Base-by-base conservation (phyloP, 1,140 invertebrate genomes). In the Carposina sasakii region DNA sequence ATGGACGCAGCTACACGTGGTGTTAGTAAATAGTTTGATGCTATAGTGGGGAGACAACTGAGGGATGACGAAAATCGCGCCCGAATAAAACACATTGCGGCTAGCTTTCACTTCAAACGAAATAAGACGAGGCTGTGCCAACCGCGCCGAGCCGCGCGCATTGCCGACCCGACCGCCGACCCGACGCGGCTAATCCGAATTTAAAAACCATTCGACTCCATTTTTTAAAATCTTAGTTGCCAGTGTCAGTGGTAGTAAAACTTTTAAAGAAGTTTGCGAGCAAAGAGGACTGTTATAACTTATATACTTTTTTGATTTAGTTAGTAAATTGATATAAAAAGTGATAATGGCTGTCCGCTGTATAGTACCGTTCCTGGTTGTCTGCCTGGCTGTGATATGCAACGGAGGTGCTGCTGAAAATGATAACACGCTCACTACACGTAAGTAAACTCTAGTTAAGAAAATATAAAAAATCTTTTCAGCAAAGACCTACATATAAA, bases 21-120 rank as follows among this genome's bases (percentile, higher is more conserved):
- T 34, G 57, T 64, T 66, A 59, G 69, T 63, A 68, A 64, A 67
- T 62, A 68, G 42, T 59, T 49, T 24, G 26, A 40, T 34, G 43
- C 20, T 19, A 48, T 57, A 45, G 71, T 67, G 71, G 70, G 72
- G 71, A 66, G 61, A 46, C 52, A 44, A 43, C 46, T 50, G 39
- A 71, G 70, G 78, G 73, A 79, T 82, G 76, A 61, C 78, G 78
- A 82, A 82, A 82, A 83, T 67, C 52, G 50, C 49, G 57, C 60
- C 62, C 60, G 69, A 81, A 81, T 79, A 83, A 74, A 79, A 82
- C 74, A 68, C 76, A 76, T 73, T 57, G 70, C 48, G 54, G 58
- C 60, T 64, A 69, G 76, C 79, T 83, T 83, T 83, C 79, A 83
- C 79, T 67, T 76, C 68, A 75, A 75, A 74, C 74, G 68, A 71